Evolutionary conservation across 2,888 invertebrate genomes (phyloP).

Genomic region (Netelia fuscicornis): DNA sequence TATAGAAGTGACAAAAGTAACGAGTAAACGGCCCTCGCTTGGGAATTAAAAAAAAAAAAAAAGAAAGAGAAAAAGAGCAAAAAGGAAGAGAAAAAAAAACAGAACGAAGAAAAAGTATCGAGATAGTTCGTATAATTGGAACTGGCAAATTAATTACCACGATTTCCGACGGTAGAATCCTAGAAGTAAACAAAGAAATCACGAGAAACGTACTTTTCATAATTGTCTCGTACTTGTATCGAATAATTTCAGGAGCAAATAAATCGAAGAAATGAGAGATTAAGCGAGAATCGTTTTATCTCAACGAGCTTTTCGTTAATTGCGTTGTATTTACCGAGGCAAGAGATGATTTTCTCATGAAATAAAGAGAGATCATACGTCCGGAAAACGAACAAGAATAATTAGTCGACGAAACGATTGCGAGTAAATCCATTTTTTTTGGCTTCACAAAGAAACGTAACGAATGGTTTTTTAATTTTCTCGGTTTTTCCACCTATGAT

Average conservation of each 20-base stretch:
- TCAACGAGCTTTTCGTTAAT: too few species aligned
- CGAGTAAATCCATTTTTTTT: too few species aligned
- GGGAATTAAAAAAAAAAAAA: neutral
- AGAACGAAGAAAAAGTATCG: neutral
- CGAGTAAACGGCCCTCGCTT: neutral
- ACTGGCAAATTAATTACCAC: conserved; percentile 12
- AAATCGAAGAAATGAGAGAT: neutral
- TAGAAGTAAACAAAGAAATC: neutral
- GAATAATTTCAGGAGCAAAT: neutral
- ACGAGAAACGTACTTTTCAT: neutral
- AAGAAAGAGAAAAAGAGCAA: neutral
- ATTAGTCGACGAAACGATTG: too few species aligned
- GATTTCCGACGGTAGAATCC: neutral
- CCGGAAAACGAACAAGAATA: too few species aligned
- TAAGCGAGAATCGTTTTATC: neutral
- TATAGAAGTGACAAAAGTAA: conserved; percentile 16
- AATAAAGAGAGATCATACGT: too few species aligned
- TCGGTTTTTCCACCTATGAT: too few species aligned
- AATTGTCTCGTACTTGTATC: neutral
- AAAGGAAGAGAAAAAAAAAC: neutral
- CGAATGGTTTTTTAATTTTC: too few species aligned
- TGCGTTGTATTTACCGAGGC: neutral
- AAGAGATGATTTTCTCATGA: too few species aligned
- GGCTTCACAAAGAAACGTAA: too few species aligned
- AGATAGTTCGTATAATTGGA: conserved; percentile 13